Conservation (phyloP, 30 jellyfish, hydroid and myxozoan species). For the Aurelia aurita region DNA sequence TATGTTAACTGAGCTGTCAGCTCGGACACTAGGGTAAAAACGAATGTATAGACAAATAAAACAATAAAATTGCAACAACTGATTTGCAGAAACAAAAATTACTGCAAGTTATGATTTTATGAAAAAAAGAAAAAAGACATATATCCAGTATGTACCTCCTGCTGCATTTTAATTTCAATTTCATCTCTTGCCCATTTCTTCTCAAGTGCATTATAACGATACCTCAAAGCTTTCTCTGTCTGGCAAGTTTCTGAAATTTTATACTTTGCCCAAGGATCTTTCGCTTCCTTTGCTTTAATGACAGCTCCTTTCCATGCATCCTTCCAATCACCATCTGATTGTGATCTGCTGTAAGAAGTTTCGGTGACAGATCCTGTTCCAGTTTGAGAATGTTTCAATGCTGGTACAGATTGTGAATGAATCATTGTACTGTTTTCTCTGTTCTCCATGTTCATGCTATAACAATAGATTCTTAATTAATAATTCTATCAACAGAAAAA, state of each 20-base stretch:
- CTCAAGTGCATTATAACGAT: conserved; percentile 84
- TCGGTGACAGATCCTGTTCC: neutral
- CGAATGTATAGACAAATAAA: no score
- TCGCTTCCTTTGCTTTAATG: conserved; percentile 77
- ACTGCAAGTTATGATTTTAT: no score
- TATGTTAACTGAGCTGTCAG: no score
- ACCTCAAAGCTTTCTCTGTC: conserved; percentile 87
- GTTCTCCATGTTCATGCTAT: neutral
- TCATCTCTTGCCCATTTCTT: conserved; percentile 92
- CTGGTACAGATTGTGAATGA: conserved; percentile 52
- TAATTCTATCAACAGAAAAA: no score
- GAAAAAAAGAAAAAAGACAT: no score
- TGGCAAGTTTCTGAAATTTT: conserved; percentile 69
- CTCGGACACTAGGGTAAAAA: no score
- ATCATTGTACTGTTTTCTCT: conserved; percentile 5
- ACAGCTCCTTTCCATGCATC: conserved; percentile 90
- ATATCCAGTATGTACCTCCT: conserved; percentile 61
- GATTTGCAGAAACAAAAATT: no score
- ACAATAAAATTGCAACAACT: no score
- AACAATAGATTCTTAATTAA: no score
- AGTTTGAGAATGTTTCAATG: neutral
- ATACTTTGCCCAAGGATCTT: conserved; percentile 96
- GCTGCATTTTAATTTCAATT: conserved; percentile 87
- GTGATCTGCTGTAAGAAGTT: conserved; percentile 15
- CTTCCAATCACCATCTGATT: conserved; percentile 72